A percentile compares a stretch with the other conserved stretches of the same genome.
Evolutionary conservation across 2,797 vertebrate species (phyloP).

Genomic region (Crocidura indochinensis): DNA sequence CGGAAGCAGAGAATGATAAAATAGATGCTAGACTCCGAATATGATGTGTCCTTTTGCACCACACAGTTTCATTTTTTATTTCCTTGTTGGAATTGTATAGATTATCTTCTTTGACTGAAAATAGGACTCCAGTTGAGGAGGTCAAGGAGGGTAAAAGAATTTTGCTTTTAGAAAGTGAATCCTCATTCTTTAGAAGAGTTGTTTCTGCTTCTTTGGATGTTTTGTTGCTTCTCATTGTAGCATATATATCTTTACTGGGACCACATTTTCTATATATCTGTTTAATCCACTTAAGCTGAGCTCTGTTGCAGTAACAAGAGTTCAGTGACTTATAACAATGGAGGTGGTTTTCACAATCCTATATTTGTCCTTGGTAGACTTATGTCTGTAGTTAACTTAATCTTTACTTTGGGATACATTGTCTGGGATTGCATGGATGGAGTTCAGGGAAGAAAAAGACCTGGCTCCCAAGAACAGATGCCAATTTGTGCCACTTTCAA

Average conservation of each 20-base stretch:
- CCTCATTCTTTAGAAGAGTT: constrained; percentile 22
- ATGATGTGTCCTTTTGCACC: constrained; percentile 53
- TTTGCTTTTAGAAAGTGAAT: constrained; percentile 60
- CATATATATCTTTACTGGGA: constrained; percentile 4
- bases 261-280: constrained; percentile 45
- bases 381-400: background rate
- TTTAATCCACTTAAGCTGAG: constrained; percentile 5
- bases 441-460: background rate
- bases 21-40: constrained; percentile 28
- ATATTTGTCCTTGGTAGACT: background rate
- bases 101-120: constrained; percentile 68
- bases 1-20: constrained; percentile 67
- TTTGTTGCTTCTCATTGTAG: constrained; percentile 52
- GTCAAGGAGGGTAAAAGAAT: constrained; percentile 51
- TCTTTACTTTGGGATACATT: background rate
- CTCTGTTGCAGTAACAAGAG: constrained; percentile 45
- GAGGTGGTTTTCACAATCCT: background rate
- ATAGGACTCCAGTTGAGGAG: constrained; percentile 37
- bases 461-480: background rate
- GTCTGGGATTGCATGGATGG: background rate
- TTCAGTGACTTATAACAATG: constrained; percentile 19
- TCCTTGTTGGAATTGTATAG: constrained; percentile 62
- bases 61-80: constrained; percentile 64
- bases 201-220: background rate
- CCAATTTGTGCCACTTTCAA: background rate